Conservation (phyloP, 92 coral and sea anemone genomes). For the Palythoa caribaeorum region DNA sequence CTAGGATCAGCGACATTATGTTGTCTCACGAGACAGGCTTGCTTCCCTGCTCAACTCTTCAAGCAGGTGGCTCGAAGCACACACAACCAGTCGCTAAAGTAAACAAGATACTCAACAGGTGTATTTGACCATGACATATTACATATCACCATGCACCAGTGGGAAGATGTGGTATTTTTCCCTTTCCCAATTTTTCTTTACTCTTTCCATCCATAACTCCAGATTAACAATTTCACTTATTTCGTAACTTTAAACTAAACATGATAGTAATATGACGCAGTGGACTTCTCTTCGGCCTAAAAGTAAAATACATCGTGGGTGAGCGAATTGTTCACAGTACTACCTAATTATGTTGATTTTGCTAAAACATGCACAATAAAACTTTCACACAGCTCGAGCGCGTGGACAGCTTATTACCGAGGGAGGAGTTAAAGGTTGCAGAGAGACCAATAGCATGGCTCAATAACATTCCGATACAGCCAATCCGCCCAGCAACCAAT, state of each 20-base stretch:
- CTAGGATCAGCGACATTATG: background rate
- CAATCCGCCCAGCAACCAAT: constrained; percentile 93
- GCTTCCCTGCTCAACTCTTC: background rate
- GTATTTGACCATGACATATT: background rate
- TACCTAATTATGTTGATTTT: constrained; percentile 44
- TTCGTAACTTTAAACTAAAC: background rate
- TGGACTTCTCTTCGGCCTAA: background rate
- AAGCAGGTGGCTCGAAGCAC: background rate
- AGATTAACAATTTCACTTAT: background rate
- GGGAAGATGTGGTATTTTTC: background rate
- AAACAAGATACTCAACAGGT: background rate
- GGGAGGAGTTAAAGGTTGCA: constrained; percentile 29
- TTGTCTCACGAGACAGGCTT: background rate
- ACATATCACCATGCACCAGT: background rate
- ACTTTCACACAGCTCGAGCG: constrained; percentile 35
- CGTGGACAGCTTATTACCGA: constrained; percentile 43
- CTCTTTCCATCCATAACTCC: background rate
- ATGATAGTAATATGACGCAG: too few relatives aligned
- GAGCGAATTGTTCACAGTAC: constrained; percentile 3
- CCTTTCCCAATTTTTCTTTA: background rate
- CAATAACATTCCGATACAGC: constrained; percentile 82
- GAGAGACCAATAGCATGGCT: constrained; percentile 65
- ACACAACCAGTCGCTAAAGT: background rate
- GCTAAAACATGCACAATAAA: constrained; percentile 23
- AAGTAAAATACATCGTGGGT: constrained; percentile 37